A percentile compares a stretch with the other conserved stretches of the same genome.
Evolutionary conservation across 2,888 invertebrate species (phyloP).

Genomic region (Eupithecia centaureata): DNA sequence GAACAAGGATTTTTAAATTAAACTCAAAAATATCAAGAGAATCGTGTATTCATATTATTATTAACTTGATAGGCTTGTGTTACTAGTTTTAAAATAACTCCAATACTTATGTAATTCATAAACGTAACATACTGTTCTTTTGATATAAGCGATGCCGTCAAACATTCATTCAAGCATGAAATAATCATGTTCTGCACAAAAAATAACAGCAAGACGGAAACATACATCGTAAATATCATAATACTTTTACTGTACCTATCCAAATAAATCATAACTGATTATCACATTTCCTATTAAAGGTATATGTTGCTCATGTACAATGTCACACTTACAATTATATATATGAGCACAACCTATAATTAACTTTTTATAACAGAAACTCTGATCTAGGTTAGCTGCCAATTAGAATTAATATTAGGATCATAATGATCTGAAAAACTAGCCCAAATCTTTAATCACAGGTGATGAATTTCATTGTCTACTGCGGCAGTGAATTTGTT

Average conservation of each 20-base stretch:
- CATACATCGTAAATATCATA: conserved; percentile 19
- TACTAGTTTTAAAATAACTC: conserved; percentile 70
- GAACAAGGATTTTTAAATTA: conserved; percentile 38
- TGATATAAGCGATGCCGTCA: conserved; percentile 10
- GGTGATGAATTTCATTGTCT: conserved; percentile 7
- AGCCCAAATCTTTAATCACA: conserved; percentile 4
- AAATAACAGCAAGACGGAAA: conserved; percentile 7
- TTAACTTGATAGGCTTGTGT: conserved; percentile 75
- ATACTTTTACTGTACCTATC: conserved; percentile 26
- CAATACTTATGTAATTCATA: conserved; percentile 40
- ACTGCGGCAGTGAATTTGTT: not conserved
- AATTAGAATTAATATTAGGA: conserved; percentile 2
- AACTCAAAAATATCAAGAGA: conserved; percentile 66
- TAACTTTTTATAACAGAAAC: conserved; percentile 48
- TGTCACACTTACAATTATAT: conserved; percentile 46
- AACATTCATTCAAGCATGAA: not conserved
- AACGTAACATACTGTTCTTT: conserved; percentile 22
- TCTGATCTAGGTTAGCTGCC: conserved; percentile 40
- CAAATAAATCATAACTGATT: conserved; percentile 20
- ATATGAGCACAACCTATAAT: conserved; percentile 58
- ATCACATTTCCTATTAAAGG: conserved; percentile 23
- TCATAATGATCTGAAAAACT: not conserved
- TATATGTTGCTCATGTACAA: conserved; percentile 26
- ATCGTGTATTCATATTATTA: conserved; percentile 70
- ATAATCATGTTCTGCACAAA: not conserved